Conservation (phyloP, 2,113 vertebrate species). For the Chroicocephalus ridibundus region DNA sequence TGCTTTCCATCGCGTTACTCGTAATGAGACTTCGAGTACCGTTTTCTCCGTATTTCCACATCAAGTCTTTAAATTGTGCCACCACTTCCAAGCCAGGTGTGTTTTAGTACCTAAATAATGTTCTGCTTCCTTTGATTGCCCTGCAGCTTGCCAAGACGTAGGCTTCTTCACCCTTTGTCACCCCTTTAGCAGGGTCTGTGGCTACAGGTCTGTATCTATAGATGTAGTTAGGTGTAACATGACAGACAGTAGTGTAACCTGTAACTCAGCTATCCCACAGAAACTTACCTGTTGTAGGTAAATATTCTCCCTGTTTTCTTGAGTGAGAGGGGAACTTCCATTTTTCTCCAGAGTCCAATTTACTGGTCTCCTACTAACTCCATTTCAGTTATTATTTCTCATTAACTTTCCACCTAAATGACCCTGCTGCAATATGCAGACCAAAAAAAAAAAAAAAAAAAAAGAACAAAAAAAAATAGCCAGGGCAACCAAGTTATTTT, state of each 20-base stretch:
- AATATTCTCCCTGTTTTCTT: background rate
- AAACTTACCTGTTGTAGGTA: background rate
- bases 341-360: background rate
- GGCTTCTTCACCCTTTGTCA: background rate
- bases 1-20: background rate
- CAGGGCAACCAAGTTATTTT: background rate
- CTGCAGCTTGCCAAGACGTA: background rate
- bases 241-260: background rate
- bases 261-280: background rate
- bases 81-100: background rate
- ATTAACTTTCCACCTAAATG: background rate
- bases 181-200: background rate
- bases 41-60: background rate
- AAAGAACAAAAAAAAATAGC: background rate
- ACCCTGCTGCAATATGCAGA: background rate
- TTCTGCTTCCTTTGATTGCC: background rate
- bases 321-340: background rate
- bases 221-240: background rate
- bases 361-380: background rate
- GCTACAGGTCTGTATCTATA: background rate
- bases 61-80: background rate
- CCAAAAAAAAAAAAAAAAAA: background rate
- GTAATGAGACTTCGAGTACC: background rate
- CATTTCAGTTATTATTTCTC: background rate
- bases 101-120: background rate